Conservation (phyloP, 2,797 vertebrate genomes). For the Eurystomus glaucurus region DNA sequence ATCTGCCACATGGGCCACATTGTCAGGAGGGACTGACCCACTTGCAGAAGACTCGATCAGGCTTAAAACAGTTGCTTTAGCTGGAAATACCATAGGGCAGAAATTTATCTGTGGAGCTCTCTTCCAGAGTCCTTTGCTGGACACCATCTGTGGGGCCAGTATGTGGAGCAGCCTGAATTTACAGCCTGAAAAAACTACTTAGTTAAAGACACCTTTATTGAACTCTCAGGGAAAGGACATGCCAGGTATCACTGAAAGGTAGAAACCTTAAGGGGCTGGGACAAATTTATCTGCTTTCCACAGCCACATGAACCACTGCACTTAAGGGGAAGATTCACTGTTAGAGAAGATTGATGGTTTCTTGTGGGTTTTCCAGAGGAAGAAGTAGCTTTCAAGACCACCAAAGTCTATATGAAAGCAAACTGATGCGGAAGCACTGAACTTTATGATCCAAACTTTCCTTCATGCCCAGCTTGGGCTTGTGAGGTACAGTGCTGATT, state of each 20-base stretch:
- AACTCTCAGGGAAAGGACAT: not conserved
- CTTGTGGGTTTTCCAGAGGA: not conserved
- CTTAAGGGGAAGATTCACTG: not conserved
- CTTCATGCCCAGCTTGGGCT: not conserved
- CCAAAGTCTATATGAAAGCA: not conserved
- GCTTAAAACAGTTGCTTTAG: not conserved
- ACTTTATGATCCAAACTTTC: not conserved
- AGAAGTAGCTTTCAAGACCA: not conserved
- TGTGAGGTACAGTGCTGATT: not conserved
- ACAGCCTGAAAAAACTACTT: not conserved
- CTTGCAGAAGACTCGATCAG: accelerated
- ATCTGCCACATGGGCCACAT: accelerated
- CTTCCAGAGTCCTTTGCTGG: not conserved
- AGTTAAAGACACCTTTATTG: not conserved
- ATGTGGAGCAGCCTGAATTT: not conserved
- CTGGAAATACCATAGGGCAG: not conserved
- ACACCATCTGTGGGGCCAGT: accelerated
- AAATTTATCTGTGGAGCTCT: not conserved
- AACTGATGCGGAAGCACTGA: not conserved
- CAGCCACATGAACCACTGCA: accelerated
- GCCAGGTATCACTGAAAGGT: not conserved
- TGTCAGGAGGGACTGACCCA: accelerated
- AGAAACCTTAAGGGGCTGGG: not conserved
- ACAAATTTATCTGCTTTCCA: not conserved
- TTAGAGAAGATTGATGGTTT: not conserved